Evolutionary conservation across 2,797 vertebrate genomes (phyloP).

Genomic region (Melanogrammus aeglefinus): DNA sequence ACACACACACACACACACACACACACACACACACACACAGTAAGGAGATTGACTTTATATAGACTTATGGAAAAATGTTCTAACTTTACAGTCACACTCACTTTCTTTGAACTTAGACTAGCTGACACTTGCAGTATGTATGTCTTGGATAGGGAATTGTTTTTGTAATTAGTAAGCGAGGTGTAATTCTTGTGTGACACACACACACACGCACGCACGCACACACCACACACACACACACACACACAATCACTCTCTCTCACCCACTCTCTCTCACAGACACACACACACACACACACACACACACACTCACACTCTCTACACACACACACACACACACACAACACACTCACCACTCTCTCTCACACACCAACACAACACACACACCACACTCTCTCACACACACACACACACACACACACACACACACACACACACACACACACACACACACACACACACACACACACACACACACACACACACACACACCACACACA

Average conservation of each 20-base stretch:
- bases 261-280: too few species aligned
- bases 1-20: too few species aligned
- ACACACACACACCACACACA: too few species aligned
- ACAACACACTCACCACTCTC: not conserved
- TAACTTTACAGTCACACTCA: not conserved
- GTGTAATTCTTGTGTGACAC: too few species aligned
- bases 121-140: not conserved
- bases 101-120: not conserved
- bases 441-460: too few species aligned
- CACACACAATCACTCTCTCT: too few species aligned
- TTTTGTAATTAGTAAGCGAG: not conserved
- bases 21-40: not conserved
- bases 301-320: too few species aligned
- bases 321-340: too few species aligned
- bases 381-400: not conserved
- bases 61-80: too few species aligned
- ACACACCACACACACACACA: not conserved
- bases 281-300: not conserved
- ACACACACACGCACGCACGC: too few species aligned
- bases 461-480: too few species aligned
- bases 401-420: not conserved
- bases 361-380: not conserved
- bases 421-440: not conserved
- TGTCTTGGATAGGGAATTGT: not conserved
- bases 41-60: too few species aligned